These are phyloP conservation scores for Xyliphius kryptos DNA, from an alignment of 2,113 vertebrate species.

Conservation along the genomic window DNA sequence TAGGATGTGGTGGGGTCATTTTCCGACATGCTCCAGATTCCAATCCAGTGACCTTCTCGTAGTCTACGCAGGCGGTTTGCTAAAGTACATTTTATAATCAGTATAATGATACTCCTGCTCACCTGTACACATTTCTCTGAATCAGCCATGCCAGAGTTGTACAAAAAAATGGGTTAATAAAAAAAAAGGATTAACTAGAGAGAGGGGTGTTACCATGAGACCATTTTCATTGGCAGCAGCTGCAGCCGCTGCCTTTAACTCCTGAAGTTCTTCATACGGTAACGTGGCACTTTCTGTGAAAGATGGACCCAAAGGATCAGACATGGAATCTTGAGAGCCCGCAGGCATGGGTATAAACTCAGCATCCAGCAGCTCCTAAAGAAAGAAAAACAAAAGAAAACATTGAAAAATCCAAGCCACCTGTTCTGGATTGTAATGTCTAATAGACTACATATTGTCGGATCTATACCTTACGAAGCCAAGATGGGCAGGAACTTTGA, in stretches of 20 bases:
- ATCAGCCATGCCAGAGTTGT: no score
- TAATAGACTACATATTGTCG: no score
- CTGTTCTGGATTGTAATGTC: no score
- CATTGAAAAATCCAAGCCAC: no score
- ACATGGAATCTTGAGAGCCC: constrained; percentile 44
- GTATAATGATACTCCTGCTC: background rate
- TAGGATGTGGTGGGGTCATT: constrained; percentile 55
- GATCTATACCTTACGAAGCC: constrained; percentile 82
- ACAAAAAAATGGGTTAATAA: no score
- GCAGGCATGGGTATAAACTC: constrained; percentile 93
- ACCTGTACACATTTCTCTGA: no score
- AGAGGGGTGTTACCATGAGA: constrained; percentile 57
- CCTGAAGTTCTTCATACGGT: constrained; percentile 77
- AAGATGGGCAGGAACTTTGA: constrained; percentile 90
- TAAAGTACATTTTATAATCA: background rate
- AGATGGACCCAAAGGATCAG: constrained; percentile 41
- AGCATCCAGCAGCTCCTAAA: constrained; percentile 91
- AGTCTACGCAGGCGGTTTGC: constrained; percentile 64
- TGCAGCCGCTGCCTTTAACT: constrained; percentile 74
- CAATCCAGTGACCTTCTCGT: constrained; percentile 52
- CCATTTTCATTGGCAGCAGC: constrained; percentile 51
- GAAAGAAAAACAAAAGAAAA: no score
- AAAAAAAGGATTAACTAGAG: background rate
- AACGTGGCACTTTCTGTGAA: constrained; percentile 57
- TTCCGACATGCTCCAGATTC: constrained; percentile 53